Base-by-base conservation (phyloP, 2,888 invertebrate genomes). In the Parnassius mnemosyne region DNA sequence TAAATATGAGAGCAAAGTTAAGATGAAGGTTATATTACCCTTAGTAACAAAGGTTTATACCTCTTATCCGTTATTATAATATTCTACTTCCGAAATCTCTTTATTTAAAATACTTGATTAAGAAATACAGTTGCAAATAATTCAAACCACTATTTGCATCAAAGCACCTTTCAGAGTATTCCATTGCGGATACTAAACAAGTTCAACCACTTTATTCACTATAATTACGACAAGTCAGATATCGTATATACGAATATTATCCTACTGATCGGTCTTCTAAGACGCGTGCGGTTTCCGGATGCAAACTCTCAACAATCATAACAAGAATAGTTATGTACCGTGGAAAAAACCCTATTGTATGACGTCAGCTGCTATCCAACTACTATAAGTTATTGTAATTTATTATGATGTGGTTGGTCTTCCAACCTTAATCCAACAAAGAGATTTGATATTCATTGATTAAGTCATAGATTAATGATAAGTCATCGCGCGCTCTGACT, bases 341-440 rank as follows among this genome's bases (percentile, higher is more conserved):
- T 58, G 58, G 58, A 58, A 58, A 58, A 57, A 52, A 44, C 44
- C 58, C 12, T 52, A 11, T 13, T 20, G 7, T 9, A 25, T 55
- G 54, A 55, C 44, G 55, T 55, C 12, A 11, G 12, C 12, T 34
- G 12, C 10, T n/a, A 42, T n/a, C 46, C 12, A n/a, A 46, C 46
- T 34, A 7, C 34, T 34, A 34, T 34, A 34, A 34, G 7, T 34
- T 34, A 34, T 34, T 34, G 34, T 34, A 34, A 34, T 34, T 34
- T 34, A 34, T 34, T 34, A 34, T 34, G 34, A 34, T 25, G 25
- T 25, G 25, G 3, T 25, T 25, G 25, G 34, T 34, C 34, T 34
- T 34, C 34, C 50, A 50, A 50, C 16, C 7, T 25, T 52, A 52
- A 25, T 7, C 25, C 25, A 10, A 41, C 41, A 53, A 12, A 53